These are phyloP conservation scores for Neoniphon sammara DNA, from an alignment of 2,797 vertebrate species.

Conservation along the genomic window DNA sequence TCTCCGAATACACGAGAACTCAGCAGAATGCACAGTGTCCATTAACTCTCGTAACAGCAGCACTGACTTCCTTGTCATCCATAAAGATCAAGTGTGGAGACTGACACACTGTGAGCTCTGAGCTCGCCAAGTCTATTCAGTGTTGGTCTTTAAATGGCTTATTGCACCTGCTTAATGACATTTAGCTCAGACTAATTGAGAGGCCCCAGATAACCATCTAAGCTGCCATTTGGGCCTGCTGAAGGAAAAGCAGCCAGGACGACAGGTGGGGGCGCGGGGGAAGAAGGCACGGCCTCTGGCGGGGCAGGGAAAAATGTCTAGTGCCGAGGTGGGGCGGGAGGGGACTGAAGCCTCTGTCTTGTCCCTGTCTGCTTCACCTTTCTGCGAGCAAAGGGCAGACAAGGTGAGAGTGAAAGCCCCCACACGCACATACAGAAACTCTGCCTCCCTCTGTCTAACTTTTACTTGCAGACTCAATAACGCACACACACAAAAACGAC, in stretches of 20 bases:
- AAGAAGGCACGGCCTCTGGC: conserved; percentile 5
- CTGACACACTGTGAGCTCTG: background rate
- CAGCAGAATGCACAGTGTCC: background rate
- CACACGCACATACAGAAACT: conserved; percentile 6
- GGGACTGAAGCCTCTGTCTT: conserved; percentile 41
- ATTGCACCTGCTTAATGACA: conserved; percentile 84
- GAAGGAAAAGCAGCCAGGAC: conserved; percentile 67
- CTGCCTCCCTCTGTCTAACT: background rate
- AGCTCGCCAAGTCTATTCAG: conserved; percentile 13
- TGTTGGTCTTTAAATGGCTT: conserved; percentile 55
- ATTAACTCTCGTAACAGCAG: background rate
- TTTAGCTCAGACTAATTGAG: conserved; percentile 81
- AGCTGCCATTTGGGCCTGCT: conserved; percentile 75
- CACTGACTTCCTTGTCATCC: background rate
- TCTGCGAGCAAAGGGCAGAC: conserved; percentile 64
- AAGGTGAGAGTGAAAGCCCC: conserved; percentile 52
- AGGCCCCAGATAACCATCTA: conserved; percentile 80
- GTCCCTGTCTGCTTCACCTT: conserved; percentile 63
- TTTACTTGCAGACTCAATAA: background rate
- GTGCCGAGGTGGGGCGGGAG: conserved; percentile 39
- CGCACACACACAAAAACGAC: conserved; percentile 16
- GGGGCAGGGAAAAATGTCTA: conserved; percentile 17
- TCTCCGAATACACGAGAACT: background rate
- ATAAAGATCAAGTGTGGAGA: conserved; percentile 24
- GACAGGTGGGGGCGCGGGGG: conserved; percentile 65